Percentiles rank a stretch among this genome's conserved stretches.
These are phyloP conservation scores for Miichthys miiuy DNA, from an alignment of 2,797 vertebrate species.

Conservation along the genomic window DNA sequence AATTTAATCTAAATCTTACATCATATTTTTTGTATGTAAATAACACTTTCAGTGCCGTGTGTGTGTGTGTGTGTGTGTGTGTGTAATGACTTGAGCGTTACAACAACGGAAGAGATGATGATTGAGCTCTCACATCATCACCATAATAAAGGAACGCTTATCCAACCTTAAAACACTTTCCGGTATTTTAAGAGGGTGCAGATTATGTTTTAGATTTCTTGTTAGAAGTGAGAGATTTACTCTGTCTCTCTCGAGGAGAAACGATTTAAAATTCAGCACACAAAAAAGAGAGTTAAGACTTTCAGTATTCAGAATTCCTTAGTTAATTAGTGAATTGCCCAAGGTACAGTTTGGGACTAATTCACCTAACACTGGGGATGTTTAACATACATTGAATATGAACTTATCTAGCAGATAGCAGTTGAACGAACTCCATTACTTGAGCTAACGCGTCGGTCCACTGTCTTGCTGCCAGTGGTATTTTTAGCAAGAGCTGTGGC, in stretches of 20 bases:
- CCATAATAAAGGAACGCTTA: slow-evolving; percentile 1
- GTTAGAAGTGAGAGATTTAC: neutral
- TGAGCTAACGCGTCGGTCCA: slow-evolving; percentile 1
- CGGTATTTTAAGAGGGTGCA: neutral
- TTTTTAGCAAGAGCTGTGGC: slow-evolving; percentile 61
- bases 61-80: too few species aligned
- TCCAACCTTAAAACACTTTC: neutral
- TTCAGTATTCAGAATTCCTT: slow-evolving; percentile 22
- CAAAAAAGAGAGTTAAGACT: slow-evolving; percentile 2
- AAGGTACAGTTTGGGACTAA: slow-evolving; percentile 16
- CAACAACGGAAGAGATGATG: neutral
- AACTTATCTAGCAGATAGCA: neutral
- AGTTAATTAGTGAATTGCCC: slow-evolving; percentile 22
- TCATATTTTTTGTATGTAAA: too few species aligned
- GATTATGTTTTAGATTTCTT: neutral
- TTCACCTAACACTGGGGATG: slow-evolving; percentile 1
- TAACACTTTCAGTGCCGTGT: too few species aligned
- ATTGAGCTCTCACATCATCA: slow-evolving; percentile 19
- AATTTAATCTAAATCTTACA: too few species aligned
- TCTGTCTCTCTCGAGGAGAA: slow-evolving; percentile 1
- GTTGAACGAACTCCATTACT: neutral
- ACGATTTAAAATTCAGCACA: neutral
- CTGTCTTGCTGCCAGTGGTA: slow-evolving; percentile 35
- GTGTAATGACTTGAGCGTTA: neutral
- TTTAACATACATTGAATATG: neutral